Base-by-base conservation (phyloP, 2,113 vertebrate genomes). In the Anthoscopus minutus region DNA sequence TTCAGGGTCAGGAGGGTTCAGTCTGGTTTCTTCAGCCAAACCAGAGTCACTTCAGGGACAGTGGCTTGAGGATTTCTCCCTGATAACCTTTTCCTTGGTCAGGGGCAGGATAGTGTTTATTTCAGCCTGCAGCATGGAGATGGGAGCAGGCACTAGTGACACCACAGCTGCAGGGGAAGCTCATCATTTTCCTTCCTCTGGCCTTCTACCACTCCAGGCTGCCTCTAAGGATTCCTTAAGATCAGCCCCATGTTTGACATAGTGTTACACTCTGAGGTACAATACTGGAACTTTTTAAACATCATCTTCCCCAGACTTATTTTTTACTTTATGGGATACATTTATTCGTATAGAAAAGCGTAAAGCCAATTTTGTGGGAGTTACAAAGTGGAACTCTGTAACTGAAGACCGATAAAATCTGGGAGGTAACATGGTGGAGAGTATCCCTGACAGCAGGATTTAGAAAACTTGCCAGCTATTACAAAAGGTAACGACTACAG, bases 381-480 rank as follows among this genome's bases (percentile, higher is more conserved):
- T 95, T 81, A 71, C 4, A 6, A 65, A 57, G 72, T 30, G 61
- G 61, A 42, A 54, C 33, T 85, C 82, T 83, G 69, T 86, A 83
- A 91, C 56, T 40, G 54, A 87, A 96, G 84, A 81, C 85, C 64
- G 84, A 0, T 86, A 61, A 89, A 80, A 91, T 94, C 85, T 90
- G 48, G 45, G 88, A 50, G 50, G 47, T 74, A 81, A 80, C 40
- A 22, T n/a, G 62, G 69, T 92, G 89, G 53, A 89, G 96, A 95
- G 83, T 65, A 77, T 80, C 83, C 78, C 92, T 88, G 91, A 81
- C 92, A 89, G 86, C 70, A 81, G 94, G 94, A 91, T 97, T 96
- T 93, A 93, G 85, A 44, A 88, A 87, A 94, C 71, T 78, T 40
- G 31, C 20, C 11, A 40, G 56, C 42, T 62, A 14, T 88, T 80